Evolutionary conservation across 2,797 vertebrate species (phyloP).

Genomic region (Ceyx erithaca): DNA sequence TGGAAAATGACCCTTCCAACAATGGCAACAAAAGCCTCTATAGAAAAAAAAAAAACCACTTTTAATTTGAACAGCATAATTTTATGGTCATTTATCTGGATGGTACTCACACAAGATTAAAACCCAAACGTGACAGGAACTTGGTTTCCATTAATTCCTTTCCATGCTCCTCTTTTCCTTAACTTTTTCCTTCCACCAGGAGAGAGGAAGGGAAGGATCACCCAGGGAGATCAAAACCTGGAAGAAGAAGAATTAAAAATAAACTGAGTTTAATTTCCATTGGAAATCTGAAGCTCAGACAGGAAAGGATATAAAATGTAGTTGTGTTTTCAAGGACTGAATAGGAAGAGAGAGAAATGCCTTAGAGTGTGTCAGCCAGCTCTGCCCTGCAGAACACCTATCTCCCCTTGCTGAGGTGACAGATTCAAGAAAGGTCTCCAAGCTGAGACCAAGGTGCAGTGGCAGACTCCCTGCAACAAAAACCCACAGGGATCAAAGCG

Average conservation of each 20-base stretch:
- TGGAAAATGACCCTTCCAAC: background rate
- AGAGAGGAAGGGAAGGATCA: background rate
- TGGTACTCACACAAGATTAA: background rate
- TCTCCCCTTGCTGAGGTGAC: background rate
- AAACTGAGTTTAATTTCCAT: background rate
- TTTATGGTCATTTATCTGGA: background rate
- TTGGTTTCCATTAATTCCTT: background rate
- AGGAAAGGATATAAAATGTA: background rate
- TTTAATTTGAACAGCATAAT: background rate
- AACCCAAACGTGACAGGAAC: background rate
- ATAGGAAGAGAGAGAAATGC: background rate
- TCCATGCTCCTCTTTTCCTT: background rate
- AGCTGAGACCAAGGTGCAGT: background rate
- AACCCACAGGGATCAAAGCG: background rate
- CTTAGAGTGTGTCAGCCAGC: background rate
- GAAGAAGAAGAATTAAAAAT: background rate
- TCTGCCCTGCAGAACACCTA: rapidly evolving
- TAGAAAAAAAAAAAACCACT: background rate
- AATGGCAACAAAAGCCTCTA: background rate
- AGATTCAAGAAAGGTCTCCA: rapidly evolving
- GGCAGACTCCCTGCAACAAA: background rate
- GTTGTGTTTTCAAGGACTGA: background rate
- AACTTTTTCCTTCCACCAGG: background rate
- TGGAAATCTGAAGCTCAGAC: background rate
- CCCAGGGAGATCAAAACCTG: background rate